Evolutionary conservation across 2,888 invertebrate genomes (phyloP).

Genomic region (Pyrrhia umbra): DNA sequence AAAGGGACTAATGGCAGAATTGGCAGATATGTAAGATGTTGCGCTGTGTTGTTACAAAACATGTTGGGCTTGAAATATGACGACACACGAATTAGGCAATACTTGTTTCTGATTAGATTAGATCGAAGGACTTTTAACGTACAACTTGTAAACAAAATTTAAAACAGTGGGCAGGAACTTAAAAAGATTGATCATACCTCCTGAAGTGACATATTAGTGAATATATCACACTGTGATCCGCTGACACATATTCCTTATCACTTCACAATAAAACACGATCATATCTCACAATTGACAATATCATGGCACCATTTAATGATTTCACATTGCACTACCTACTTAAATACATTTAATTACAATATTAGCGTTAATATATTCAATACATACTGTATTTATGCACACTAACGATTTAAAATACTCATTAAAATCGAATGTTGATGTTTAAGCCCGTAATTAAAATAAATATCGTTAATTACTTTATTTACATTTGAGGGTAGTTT

Average conservation of each 20-base stretch:
- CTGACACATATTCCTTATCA: constrained; percentile 82
- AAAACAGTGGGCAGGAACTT: constrained; percentile 2
- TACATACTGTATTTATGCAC: constrained; percentile 45
- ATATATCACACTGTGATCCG: constrained; percentile 73
- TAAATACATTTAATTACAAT: constrained; percentile 31
- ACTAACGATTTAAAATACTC: constrained; percentile 44
- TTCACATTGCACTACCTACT: constrained; percentile 27
- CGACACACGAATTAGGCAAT: background rate
- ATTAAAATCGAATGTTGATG: constrained; percentile 33
- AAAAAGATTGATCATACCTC: constrained; percentile 76
- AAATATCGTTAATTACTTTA: constrained; percentile 36
- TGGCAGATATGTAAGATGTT: background rate
- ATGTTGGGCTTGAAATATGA: too few relatives aligned
- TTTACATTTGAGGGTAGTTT: constrained; percentile 44
- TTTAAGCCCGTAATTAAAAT: constrained; percentile 24
- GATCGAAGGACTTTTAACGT: background rate
- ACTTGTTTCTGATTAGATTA: background rate
- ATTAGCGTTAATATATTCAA: constrained; percentile 35
- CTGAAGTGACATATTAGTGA: constrained; percentile 81
- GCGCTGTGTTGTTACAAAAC: background rate
- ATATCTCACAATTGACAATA: constrained; percentile 67
- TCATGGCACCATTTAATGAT: constrained; percentile 55
- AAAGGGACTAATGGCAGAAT: background rate
- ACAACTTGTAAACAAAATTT: constrained; percentile 2
- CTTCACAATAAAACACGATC: constrained; percentile 59